Conservation (phyloP, 37 sponge, comb jelly and placozoan genomes). For the Chondrosia reniformis region DNA sequence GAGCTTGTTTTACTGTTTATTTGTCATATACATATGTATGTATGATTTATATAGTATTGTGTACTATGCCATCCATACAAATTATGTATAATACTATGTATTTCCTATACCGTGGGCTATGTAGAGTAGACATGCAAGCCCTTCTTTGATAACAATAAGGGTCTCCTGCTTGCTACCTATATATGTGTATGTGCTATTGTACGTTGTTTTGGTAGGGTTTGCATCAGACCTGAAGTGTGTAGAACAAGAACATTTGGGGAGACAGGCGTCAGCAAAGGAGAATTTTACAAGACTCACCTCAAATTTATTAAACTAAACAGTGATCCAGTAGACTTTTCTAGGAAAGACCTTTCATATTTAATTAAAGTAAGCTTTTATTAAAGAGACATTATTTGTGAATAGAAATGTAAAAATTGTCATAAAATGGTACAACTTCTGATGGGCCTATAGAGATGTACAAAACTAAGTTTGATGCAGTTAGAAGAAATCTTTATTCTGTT, state of each 20-base stretch:
- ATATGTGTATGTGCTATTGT: neutral
- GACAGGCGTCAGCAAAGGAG: constrained; percentile 75
- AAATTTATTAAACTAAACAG: constrained; percentile 58
- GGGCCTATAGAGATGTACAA: neutral
- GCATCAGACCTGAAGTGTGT: constrained; percentile 88
- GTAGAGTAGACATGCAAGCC: neutral
- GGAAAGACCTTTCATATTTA: constrained; percentile 56
- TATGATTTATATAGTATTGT: neutral
- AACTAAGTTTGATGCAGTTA: neutral
- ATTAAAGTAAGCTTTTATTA: constrained; percentile 37
- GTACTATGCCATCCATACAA: neutral
- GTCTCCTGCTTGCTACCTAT: no score
- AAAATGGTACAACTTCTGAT: neutral
- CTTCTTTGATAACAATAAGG: neutral
- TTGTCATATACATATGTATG: neutral
- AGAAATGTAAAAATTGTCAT: neutral
- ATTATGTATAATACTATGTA: neutral
- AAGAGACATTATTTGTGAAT: neutral
- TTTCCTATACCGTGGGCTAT: neutral
- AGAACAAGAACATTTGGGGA: constrained; percentile 80
- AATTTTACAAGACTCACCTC: constrained; percentile 56
- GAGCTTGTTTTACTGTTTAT: no score
- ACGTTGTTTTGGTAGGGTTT: constrained; percentile 38
- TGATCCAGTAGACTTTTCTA: constrained; percentile 52
- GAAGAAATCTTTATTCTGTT: no score